Evolutionary conservation across 2,797 vertebrate species (phyloP).

Genomic region (Euthynnus affinis): DNA sequence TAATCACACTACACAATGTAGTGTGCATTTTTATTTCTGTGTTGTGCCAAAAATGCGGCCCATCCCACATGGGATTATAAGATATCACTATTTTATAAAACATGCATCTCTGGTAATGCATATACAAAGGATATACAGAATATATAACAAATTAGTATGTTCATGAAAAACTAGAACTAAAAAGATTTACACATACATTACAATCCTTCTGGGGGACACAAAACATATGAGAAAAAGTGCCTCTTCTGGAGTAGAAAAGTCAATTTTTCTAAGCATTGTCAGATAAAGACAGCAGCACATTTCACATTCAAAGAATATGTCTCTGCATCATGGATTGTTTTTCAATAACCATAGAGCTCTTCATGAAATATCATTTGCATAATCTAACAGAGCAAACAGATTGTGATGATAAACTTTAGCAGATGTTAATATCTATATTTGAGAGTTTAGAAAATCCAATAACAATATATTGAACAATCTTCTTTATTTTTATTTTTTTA

Average conservation of each 20-base stretch:
- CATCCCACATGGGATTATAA: too few relatives aligned
- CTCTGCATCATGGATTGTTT: background rate
- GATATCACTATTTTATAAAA: too few relatives aligned
- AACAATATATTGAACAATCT: background rate
- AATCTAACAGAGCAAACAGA: background rate
- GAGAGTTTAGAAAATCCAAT: too few relatives aligned
- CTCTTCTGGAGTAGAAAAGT: background rate
- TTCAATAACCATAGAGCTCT: background rate
- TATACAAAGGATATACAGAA: too few relatives aligned
- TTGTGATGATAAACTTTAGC: background rate
- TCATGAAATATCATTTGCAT: background rate
- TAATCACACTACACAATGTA: too few relatives aligned
- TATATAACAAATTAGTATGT: background rate
- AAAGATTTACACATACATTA: background rate
- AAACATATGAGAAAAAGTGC: background rate
- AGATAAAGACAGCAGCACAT: background rate
- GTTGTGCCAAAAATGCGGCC: too few relatives aligned
- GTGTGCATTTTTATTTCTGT: too few relatives aligned
- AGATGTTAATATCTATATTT: background rate
- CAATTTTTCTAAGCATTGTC: background rate
- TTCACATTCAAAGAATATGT: conserved; percentile 2
- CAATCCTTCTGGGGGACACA: background rate
- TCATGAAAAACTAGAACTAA: background rate
- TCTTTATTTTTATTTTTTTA: background rate
- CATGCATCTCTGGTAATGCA: too few relatives aligned